These are phyloP conservation scores for Operophtera brumata DNA, from an alignment of 2,888 invertebrate genomes.

Conservation along the genomic window DNA sequence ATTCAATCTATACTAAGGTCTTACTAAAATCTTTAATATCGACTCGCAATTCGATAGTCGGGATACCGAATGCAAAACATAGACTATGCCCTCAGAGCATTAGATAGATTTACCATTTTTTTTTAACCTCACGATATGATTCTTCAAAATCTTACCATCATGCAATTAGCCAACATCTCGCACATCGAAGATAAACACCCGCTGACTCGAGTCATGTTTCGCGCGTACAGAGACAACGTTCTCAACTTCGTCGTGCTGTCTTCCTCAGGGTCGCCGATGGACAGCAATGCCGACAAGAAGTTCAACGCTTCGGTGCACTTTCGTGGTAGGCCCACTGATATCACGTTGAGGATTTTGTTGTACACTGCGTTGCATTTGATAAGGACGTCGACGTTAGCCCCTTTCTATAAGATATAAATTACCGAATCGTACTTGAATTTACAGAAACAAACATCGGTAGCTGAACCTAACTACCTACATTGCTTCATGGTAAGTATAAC, in stretches of 20 bases:
- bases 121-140: no score
- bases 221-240: slow-evolving; percentile 47
- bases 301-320: slow-evolving; percentile 52
- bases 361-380: slow-evolving; percentile 55
- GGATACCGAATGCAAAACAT: no score
- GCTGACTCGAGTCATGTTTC: slow-evolving; percentile 58
- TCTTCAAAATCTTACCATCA: slow-evolving; percentile 51
- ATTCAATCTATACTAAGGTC: no score
- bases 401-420: slow-evolving; percentile 41
- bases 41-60: no score
- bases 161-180: slow-evolving; percentile 52
- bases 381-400: slow-evolving; percentile 43
- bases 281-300: slow-evolving; percentile 56
- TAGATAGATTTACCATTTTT: no score
- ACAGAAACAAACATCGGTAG: background rate
- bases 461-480: background rate
- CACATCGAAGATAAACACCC: slow-evolving; percentile 62
- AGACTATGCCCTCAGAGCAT: no score
- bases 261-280: slow-evolving; percentile 40
- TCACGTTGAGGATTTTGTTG: slow-evolving; percentile 46
- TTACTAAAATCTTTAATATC: no score
- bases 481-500: background rate
- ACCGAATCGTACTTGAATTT: background rate
- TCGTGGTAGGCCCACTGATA: slow-evolving; percentile 44
- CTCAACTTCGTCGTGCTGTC: slow-evolving; percentile 33